Base-by-base conservation (phyloP, 2,888 invertebrate genomes). In the Drosophila fulvimacula region DNA sequence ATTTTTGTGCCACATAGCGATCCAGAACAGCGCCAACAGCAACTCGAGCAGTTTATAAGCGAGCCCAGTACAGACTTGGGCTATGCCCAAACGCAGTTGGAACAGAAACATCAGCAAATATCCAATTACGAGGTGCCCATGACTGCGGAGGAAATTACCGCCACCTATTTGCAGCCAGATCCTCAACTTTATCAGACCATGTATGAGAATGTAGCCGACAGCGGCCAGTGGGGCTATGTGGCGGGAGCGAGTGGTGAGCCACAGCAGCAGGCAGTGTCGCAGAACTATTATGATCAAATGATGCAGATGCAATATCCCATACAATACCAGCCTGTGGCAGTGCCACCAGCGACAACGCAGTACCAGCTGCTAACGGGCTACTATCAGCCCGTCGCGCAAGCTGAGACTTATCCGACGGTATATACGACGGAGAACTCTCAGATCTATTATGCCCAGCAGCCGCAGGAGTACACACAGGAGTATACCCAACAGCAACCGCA, bases 261-360 rank as follows among this genome's bases (percentile, higher is more conserved):
- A 7, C 81, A 66, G 17, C 82, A 71, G 36, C 61, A 60, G 52
- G 11, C 59, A 11, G 11, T 78, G 2, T 79, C 81, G 13, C 84
- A 87, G 39, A 89, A 85, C 49, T 91, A 91, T 51, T 92, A 91
- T 55, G 91, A 92, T 49, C 92, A 92, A 70, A 88, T 92, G 2
- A 73, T 91, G 82, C 90, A 90, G 66, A 89, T 92, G 85, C 91
- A 90, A 57, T 91, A 91, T 56, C 89, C 90, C 70, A 81, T 82
- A 62, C 91, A 88, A 59, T 91, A 91, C 44, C 91, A 91, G 36
- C 88, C 83, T 1, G 83, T 88, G 15, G 65, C 88, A 0, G 88
- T 85, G 36, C 69, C 61, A 19, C 75, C 88, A 5, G 60, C 88
- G 11, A 70, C 89, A 1, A 72, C 87, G 0, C 89, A 90, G 51